Conservation (phyloP, 2,113 vertebrate genomes). For the Mesitornis unicolor region DNA sequence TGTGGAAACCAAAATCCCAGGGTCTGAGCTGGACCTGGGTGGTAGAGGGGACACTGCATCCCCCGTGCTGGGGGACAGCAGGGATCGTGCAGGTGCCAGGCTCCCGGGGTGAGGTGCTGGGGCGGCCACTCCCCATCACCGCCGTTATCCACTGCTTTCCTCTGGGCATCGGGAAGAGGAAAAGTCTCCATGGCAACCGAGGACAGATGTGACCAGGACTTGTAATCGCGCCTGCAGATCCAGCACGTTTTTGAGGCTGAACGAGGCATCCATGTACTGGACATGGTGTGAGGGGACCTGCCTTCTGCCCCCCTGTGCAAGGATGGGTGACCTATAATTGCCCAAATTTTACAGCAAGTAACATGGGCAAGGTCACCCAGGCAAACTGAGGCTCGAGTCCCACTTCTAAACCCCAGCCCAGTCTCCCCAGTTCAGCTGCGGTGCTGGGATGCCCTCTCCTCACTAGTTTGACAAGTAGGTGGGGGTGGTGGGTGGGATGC, state of each 20-base stretch:
- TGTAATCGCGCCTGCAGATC: not conserved
- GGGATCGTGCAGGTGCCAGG: fast-evolving
- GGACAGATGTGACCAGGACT: not conserved
- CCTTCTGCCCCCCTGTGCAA: fast-evolving
- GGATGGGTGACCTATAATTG: fast-evolving
- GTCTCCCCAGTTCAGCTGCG: not conserved
- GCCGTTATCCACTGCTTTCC: not conserved
- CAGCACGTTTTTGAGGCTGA: not conserved
- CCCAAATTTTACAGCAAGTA: not conserved
- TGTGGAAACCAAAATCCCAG: fast-evolving
- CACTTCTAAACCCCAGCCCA: fast-evolving
- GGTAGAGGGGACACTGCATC: not conserved
- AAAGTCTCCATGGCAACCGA: conserved; percentile 46
- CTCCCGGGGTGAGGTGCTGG: not conserved
- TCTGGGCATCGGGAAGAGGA: not conserved
- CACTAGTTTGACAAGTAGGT: not conserved
- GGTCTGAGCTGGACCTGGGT: not conserved
- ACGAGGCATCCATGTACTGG: fast-evolving
- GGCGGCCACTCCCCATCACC: not conserved
- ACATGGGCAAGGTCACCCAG: fast-evolving
- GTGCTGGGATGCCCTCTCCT: not conserved
- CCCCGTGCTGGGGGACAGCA: fast-evolving
- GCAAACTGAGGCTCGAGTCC: not conserved
- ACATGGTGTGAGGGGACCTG: fast-evolving
- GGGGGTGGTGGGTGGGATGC: not conserved